Conservation (phyloP, 2,797 vertebrate genomes). For the Micrastur ruficollis region DNA sequence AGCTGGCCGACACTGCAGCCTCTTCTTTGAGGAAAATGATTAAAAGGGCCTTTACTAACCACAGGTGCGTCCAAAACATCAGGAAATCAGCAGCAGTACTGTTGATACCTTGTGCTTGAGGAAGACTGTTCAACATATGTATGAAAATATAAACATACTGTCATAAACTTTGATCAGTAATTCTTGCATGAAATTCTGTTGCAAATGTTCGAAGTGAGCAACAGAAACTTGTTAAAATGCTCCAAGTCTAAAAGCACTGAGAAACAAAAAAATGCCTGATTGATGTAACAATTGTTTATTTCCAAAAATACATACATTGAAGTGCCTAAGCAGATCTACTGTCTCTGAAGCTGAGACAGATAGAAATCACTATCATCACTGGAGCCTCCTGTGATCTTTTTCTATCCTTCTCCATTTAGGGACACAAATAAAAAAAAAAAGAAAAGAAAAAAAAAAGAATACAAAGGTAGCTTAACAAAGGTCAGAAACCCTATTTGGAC, state of each 20-base stretch:
- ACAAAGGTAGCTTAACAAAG: background rate
- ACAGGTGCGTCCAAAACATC: background rate
- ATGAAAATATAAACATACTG: background rate
- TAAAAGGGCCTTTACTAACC: background rate
- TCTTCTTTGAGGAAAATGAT: background rate
- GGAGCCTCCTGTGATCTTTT: background rate
- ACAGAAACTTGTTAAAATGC: background rate
- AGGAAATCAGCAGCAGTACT: background rate
- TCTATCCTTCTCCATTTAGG: background rate
- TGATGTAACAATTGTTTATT: background rate
- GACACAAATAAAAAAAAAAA: background rate
- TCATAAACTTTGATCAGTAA: background rate
- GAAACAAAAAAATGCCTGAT: background rate
- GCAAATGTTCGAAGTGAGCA: background rate
- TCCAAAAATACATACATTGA: background rate
- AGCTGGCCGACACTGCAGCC: fast-evolving
- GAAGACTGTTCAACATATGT: background rate
- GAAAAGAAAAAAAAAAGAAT: background rate
- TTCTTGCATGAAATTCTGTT: background rate
- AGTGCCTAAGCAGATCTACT: background rate
- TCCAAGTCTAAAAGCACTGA: background rate
- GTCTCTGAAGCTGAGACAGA: background rate
- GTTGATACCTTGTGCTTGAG: background rate
- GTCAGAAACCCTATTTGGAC: slow-evolving; percentile 38
- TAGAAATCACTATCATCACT: background rate